These are phyloP conservation scores for Saguinus imperator DNA, from an alignment of 2,113 vertebrate genomes.

Conservation along the genomic window DNA sequence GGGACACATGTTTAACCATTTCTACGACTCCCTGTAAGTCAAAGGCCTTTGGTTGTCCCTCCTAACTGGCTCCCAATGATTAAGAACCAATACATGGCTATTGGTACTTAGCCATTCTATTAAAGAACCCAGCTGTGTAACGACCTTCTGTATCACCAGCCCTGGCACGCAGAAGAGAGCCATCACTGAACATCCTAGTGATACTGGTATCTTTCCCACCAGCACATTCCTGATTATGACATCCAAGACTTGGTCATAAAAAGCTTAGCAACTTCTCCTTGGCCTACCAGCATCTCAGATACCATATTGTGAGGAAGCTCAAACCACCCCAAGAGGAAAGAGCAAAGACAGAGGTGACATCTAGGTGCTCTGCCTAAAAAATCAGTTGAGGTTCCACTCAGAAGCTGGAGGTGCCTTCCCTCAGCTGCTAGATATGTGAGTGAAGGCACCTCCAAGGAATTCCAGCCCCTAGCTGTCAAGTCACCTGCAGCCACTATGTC, in stretches of 20 bases:
- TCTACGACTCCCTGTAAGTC: background rate
- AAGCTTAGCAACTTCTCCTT: background rate
- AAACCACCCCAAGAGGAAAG: background rate
- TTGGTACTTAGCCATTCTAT: background rate
- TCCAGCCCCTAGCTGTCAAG: background rate
- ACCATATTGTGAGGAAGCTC: background rate
- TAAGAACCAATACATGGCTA: background rate
- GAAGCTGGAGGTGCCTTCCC: background rate
- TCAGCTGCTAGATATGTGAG: background rate
- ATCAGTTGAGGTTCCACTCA: background rate
- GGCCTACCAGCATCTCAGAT: background rate
- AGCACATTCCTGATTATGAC: background rate
- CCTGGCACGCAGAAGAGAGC: background rate
- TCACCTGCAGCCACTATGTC: background rate
- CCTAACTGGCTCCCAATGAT: background rate
- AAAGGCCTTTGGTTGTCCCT: background rate
- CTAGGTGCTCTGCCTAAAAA: background rate
- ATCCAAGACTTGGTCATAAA: background rate
- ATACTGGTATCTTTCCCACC: background rate
- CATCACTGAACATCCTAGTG: background rate
- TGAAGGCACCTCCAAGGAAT: background rate
- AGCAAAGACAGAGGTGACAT: background rate
- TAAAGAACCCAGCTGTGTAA: background rate
- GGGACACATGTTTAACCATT: background rate
- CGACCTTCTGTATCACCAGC: background rate